Evolutionary conservation across 2,797 vertebrate species (phyloP), one percentile per base, ranked within the genome.

Genomic region (Selene dorsalis): DNA sequence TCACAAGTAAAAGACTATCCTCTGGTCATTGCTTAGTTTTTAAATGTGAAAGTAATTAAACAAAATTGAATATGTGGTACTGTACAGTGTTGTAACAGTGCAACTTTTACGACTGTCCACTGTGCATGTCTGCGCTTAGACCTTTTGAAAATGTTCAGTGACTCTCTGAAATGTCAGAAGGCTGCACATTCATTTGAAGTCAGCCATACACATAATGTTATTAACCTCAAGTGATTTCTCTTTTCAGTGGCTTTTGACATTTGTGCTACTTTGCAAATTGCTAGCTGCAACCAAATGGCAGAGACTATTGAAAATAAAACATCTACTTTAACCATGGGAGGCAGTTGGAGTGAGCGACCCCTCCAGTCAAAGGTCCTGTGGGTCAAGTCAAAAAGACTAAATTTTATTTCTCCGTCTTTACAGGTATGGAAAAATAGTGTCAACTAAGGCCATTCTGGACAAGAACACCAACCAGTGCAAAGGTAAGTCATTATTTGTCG

Each of bases 391-490:
- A 70, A 83, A 59, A 30, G 0, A 32, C 57, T 86, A 50, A 87
- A 80, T 62, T 53, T 4, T 0, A 24, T 83, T 67, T 90, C 64
- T 88, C 16, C 85, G 83, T 80, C 87, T 69, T 95, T 80, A 39
- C 93, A 99, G 97, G 89, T 99, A 97, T 89, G 97, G 97, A 84
- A 99, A 99, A 96, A 98, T 99, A 90, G 96, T 98, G 91, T 99
- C 97, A 87, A 99, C 97, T 90, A 99, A 99, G 95, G 97, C 97
- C 94, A 98, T 99, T 91, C 95, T 99, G 92, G 97, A 99, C 93
- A 99, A 99, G 95, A 99, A 98, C 95, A 99, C 97, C 76, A 98
- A 99, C 95, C 97, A 98, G 87, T 99, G 97, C 95, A 99, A 99
- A 97, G 97, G 97, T 99, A 96, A 83, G 91, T 75, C 32, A 62